phyloP scores from a whole-genome alignment of 2,113 vertebrate species.

The Melanostigma gelatinosum region DNA sequence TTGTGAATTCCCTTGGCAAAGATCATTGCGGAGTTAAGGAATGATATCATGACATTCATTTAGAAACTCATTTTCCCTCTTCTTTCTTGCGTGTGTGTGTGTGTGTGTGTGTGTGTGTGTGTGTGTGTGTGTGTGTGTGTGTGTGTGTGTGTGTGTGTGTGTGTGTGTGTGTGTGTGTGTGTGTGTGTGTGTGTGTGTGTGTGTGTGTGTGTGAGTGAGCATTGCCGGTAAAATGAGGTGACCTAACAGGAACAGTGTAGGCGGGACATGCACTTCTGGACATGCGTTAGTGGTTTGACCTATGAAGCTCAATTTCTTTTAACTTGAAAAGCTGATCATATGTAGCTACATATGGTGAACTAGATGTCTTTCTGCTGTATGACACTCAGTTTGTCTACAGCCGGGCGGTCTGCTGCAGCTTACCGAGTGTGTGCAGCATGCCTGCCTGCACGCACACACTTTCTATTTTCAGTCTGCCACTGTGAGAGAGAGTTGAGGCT shows the following conservation, averaged over 20 bases:
- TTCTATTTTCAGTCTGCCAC: constrained; percentile 47
- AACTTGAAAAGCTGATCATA: not conserved
- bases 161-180: not conserved
- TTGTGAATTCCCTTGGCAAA: not conserved
- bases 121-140: not conserved
- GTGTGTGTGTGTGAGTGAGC: not conserved
- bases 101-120: not conserved
- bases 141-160: not conserved
- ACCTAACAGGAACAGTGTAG: constrained; percentile 12
- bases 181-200: not conserved
- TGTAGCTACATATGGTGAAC: too few relatives aligned
- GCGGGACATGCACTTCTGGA: not conserved
- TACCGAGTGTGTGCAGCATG: constrained; percentile 24
- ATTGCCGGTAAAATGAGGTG: constrained; percentile 54
- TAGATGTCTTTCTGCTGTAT: not conserved
- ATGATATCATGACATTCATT: too few relatives aligned
- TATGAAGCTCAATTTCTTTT: not conserved
- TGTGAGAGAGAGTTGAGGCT: not conserved
- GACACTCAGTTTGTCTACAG: not conserved
- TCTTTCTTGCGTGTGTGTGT: not conserved
- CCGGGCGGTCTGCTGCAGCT: not conserved
- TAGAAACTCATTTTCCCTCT: not conserved
- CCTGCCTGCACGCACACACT: constrained; percentile 54
- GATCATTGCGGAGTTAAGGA: too few relatives aligned
- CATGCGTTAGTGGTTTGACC: constrained; percentile 17